These are phyloP conservation scores for Lepilemur ruficaudatus DNA, from an alignment of 2,797 vertebrate genomes.

Conservation along the genomic window DNA sequence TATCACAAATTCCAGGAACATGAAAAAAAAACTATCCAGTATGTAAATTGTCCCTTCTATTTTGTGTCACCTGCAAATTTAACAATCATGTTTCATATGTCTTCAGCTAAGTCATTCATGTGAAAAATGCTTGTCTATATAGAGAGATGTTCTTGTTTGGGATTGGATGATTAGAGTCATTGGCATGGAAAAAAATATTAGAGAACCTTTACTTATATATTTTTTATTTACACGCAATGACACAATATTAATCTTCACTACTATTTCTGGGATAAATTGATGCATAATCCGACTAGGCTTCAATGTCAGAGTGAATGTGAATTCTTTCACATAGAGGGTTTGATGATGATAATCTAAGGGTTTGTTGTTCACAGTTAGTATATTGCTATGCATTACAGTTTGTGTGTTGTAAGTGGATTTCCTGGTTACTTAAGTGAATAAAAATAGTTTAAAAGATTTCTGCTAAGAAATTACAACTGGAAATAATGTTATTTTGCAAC, in stretches of 20 bases:
- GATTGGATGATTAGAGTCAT: background rate
- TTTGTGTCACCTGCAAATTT: slow-evolving; percentile 27
- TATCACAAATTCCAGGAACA: background rate
- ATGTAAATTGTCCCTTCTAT: background rate
- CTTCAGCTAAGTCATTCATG: background rate
- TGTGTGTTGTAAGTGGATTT: background rate
- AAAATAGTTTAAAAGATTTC: background rate
- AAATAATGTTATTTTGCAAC: slow-evolving; percentile 10
- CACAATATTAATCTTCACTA: background rate
- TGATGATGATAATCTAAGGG: background rate
- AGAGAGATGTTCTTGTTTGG: background rate
- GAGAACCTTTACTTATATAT: background rate
- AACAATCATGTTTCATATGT: background rate
- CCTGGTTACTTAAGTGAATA: background rate
- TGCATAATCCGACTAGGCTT: background rate
- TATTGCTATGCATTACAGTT: background rate
- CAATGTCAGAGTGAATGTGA: background rate
- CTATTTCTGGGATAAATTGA: background rate
- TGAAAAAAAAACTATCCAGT: background rate
- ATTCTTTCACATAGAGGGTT: background rate
- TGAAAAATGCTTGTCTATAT: slow-evolving; percentile 14
- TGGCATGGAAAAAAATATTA: background rate
- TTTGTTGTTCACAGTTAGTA: background rate
- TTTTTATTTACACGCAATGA: background rate
- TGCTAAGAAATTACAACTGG: background rate